phyloP scores from a whole-genome alignment of 2,888 invertebrate species.

The Spicauda simplicius region DNA sequence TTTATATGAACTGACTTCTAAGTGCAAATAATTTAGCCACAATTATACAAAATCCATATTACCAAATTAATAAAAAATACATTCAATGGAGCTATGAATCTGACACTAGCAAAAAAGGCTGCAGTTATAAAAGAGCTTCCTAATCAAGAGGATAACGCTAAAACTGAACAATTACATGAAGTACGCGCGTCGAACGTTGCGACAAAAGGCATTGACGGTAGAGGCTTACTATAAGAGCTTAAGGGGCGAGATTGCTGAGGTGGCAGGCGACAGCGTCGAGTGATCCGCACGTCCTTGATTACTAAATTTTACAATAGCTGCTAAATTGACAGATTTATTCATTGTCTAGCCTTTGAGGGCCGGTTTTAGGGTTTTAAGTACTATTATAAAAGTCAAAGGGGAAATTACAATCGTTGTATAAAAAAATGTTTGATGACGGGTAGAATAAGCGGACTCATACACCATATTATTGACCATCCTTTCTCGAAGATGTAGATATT shows the following conservation, averaged over 20 bases:
- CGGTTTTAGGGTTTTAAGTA: neutral
- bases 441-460: too few species aligned
- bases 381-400: neutral
- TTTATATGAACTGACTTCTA: too few species aligned
- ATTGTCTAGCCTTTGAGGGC: constrained; percentile 17
- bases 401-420: neutral
- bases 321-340: constrained; percentile 34
- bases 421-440: too few species aligned
- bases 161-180: constrained; percentile 34
- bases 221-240: constrained; percentile 4
- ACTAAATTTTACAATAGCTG: constrained; percentile 26
- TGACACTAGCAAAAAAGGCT: neutral
- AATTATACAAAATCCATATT: neutral
- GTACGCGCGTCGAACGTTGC: constrained; percentile 10
- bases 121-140: constrained; percentile 1
- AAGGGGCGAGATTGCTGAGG: constrained; percentile 25
- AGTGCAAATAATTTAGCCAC: too few species aligned
- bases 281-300: constrained; percentile 15
- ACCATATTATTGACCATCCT: too few species aligned
- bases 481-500: too few species aligned
- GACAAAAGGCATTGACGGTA: constrained; percentile 25
- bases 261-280: constrained; percentile 10
- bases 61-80: neutral
- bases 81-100: neutral
- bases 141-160: constrained; percentile 28